phyloP scores from a whole-genome alignment of 1,140 invertebrate genomes.

The Trissolcus basalis region DNA sequence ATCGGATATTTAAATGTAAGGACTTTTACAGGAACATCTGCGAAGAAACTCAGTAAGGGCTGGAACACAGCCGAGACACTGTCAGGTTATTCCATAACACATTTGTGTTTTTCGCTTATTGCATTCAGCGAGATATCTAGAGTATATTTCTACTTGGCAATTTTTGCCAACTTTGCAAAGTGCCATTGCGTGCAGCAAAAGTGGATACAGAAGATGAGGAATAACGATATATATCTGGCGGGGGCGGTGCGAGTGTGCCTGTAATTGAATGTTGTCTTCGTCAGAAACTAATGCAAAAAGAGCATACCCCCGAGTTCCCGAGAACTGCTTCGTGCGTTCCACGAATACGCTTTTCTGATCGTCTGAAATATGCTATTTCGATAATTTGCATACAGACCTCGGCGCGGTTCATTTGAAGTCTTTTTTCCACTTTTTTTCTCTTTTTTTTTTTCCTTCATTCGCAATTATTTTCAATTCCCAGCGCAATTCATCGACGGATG shows the following conservation, averaged over 20 bases:
- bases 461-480: not conserved
- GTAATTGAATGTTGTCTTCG: slow-evolving; percentile 50
- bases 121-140: slow-evolving; percentile 49
- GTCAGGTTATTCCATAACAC: slow-evolving; percentile 58
- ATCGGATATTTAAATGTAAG: slow-evolving; percentile 63
- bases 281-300: slow-evolving; percentile 10
- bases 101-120: slow-evolving; percentile 60
- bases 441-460: no score
- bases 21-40: slow-evolving; percentile 62
- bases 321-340: slow-evolving; percentile 8
- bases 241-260: slow-evolving; percentile 14
- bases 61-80: slow-evolving; percentile 53
- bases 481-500: no score
- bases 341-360: slow-evolving; percentile 19
- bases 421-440: not conserved
- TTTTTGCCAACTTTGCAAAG: slow-evolving; percentile 57
- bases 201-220: slow-evolving; percentile 47
- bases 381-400: slow-evolving; percentile 22
- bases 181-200: slow-evolving; percentile 49
- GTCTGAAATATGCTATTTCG: slow-evolving; percentile 16
- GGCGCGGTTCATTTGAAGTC: not conserved
- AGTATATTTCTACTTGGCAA: slow-evolving; percentile 42
- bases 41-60: slow-evolving; percentile 58
- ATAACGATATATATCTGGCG: slow-evolving; percentile 29
- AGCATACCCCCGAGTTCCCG: slow-evolving; percentile 10